These are phyloP conservation scores for Chiropotes sagulatus DNA, from an alignment of 2,797 vertebrate species.

Conservation along the genomic window DNA sequence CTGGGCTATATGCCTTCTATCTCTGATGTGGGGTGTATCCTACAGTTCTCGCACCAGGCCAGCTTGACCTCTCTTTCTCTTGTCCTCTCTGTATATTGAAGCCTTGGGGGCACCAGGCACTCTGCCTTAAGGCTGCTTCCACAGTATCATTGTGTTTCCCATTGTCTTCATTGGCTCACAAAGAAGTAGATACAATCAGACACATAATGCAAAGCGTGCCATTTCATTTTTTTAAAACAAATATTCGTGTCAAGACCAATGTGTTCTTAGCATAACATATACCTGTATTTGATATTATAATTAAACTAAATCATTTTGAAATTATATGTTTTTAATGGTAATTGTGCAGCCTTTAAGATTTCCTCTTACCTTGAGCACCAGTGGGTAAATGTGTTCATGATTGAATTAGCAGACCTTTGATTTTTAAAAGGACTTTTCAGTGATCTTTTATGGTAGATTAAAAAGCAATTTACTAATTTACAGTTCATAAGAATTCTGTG, in stretches of 20 bases:
- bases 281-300: conserved; percentile 48
- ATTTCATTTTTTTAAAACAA: conserved; percentile 57
- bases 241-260: conserved; percentile 57
- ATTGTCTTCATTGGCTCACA: neutral
- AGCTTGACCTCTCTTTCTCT: neutral
- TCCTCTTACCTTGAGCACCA: conserved; percentile 68
- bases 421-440: conserved; percentile 78
- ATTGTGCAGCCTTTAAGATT: conserved; percentile 62
- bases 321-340: conserved; percentile 71
- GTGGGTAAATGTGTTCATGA: conserved; percentile 78
- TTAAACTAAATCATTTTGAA: conserved; percentile 67
- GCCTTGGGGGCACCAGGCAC: neutral
- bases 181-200: neutral
- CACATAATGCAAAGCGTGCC: neutral
- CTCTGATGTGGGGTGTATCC: neutral
- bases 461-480: conserved; percentile 82
- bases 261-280: conserved; percentile 53
- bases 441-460: conserved; percentile 81
- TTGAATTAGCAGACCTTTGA: conserved; percentile 80
- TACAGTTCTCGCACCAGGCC: neutral
- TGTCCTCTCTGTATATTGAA: neutral
- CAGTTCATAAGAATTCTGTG: conserved; percentile 75
- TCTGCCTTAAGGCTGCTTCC: neutral
- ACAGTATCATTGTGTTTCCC: accelerated
- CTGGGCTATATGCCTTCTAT: neutral